Evolutionary conservation across 2,888 invertebrate species (phyloP).

Genomic region (Chrysomela aeneicollis): DNA sequence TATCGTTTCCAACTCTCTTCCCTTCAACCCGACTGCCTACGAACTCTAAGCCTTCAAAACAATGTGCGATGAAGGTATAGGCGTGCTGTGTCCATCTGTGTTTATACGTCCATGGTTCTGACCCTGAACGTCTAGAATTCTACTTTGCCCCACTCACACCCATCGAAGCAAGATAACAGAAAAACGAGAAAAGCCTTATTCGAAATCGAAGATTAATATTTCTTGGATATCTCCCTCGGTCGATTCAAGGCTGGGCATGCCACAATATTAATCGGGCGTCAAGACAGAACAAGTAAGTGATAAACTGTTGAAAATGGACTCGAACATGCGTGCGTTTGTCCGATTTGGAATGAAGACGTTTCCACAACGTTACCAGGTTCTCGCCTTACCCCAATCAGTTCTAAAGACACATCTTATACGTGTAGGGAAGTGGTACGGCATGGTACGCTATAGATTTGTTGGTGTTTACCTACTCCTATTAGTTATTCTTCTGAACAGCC

Average conservation of each 20-base stretch:
- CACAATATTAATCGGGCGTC: conserved; percentile 63
- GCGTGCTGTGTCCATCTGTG: no score
- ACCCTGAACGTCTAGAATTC: no score
- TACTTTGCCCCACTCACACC: conserved; percentile 22
- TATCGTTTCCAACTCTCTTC: no score
- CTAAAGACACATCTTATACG: conserved; percentile 34
- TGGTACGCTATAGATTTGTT: conserved; percentile 49
- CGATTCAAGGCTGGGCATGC: conserved; percentile 59
- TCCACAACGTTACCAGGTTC: conserved; percentile 57
- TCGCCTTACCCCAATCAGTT: conserved; percentile 45
- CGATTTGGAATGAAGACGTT: conserved; percentile 58
- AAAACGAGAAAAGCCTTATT: conserved; percentile 33
- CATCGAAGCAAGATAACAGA: conserved; percentile 22
- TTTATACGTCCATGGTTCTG: no score
- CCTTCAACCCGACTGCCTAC: no score
- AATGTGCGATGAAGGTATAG: no score
- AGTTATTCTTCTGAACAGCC: no score
- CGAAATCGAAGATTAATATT: conserved; percentile 52
- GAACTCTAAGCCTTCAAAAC: no score
- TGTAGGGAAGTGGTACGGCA: conserved; percentile 46
- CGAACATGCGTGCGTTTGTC: conserved; percentile 59
- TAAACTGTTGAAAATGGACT: conserved; percentile 62
- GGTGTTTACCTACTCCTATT: no score
- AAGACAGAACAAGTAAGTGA: conserved; percentile 62
- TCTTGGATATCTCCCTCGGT: conserved; percentile 54